A percentile compares a stretch with the other conserved stretches of the same genome.
These are phyloP conservation scores for Anoplophora glabripennis DNA, from an alignment of 1,140 invertebrate genomes.

Conservation along the genomic window DNA sequence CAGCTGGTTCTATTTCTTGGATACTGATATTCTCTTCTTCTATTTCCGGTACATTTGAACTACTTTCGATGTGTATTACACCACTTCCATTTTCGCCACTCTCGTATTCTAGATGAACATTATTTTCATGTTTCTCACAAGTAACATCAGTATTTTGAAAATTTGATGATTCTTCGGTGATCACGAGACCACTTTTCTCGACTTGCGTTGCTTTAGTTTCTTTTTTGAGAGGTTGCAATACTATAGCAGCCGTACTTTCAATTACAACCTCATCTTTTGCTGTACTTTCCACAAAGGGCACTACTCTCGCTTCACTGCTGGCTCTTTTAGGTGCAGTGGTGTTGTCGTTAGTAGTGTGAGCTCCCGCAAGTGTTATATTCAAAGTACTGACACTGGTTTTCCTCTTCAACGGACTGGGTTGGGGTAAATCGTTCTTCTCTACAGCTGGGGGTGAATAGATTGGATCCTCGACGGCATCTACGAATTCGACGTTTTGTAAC, in stretches of 20 bases:
- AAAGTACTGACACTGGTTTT: conserved; percentile 24
- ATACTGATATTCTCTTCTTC: not conserved
- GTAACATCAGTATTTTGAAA: not conserved
- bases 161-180: not conserved
- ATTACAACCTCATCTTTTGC: conserved; percentile 9
- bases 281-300: not conserved
- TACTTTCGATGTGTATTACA: not conserved
- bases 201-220: not conserved
- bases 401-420: not conserved
- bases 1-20: not conserved
- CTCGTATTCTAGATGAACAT: not conserved
- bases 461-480: conserved; percentile 49
- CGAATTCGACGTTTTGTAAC: conserved; percentile 34
- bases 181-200: too few species aligned
- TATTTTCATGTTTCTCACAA: not conserved
- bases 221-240: conserved; percentile 5
- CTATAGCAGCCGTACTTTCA: conserved; percentile 19
- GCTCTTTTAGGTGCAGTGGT: conserved; percentile 4
- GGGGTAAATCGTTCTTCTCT: not conserved
- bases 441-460: not conserved
- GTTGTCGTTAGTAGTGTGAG: not conserved
- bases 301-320: conserved; percentile 2
- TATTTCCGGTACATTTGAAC: not conserved
- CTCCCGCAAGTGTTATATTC: conserved; percentile 9
- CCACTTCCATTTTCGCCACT: not conserved